Evolutionary conservation across 2,113 vertebrate species (phyloP).

Genomic region (Mungos mungo): DNA sequence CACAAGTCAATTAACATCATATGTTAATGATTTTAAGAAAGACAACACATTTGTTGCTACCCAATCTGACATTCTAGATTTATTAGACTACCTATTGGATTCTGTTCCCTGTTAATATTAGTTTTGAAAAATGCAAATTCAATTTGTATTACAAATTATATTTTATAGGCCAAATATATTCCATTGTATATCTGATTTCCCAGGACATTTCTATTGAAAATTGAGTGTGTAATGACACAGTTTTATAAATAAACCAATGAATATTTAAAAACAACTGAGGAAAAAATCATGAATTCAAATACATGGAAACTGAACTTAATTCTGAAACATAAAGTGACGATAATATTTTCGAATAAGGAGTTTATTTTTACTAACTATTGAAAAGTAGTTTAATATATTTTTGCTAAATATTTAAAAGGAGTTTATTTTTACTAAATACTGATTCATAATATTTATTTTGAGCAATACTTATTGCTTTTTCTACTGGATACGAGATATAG

Average conservation of each 20-base stretch:
- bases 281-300: background rate
- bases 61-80: background rate
- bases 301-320: background rate
- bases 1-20: background rate
- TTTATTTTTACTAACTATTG: background rate
- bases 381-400: background rate
- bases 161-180: background rate
- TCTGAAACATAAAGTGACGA: background rate
- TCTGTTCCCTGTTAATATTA: background rate
- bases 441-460: background rate
- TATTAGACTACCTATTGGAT: background rate
- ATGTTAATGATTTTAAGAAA: background rate
- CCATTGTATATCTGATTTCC: background rate
- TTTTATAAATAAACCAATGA: slow-evolving; percentile 2
- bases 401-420: background rate
- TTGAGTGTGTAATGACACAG: background rate
- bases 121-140: background rate
- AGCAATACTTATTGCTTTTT: background rate
- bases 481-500: background rate
- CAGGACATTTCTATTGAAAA: background rate
- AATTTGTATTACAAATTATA: background rate
- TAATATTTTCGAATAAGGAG: background rate
- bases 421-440: background rate
- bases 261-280: background rate
- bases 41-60: background rate